These are phyloP conservation scores for Papilio polytes DNA, from an alignment of 1,140 invertebrate species.

Conservation along the genomic window DNA sequence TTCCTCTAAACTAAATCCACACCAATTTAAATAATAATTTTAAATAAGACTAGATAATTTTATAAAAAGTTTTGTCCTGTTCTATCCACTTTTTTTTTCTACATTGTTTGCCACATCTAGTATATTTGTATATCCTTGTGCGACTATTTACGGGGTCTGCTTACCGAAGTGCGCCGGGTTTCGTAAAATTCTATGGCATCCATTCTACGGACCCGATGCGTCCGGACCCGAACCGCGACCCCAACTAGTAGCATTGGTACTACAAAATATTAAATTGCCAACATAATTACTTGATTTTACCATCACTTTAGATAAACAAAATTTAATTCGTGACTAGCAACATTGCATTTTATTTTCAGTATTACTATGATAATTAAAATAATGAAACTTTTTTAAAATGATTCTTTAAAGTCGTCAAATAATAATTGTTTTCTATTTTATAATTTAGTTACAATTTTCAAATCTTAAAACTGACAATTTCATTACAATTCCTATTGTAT, in stretches of 20 bases:
- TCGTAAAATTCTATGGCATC: constrained; percentile 77
- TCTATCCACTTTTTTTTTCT: too few relatives aligned
- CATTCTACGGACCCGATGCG: constrained; percentile 68
- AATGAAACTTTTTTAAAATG: too few relatives aligned
- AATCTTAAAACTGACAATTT: background rate
- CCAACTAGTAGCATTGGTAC: constrained; percentile 44
- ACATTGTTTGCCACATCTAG: constrained; percentile 42
- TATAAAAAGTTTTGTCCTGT: too few relatives aligned
- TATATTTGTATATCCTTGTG: constrained; percentile 27
- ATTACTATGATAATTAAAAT: too few relatives aligned
- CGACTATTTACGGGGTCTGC: constrained; percentile 65
- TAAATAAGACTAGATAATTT: too few relatives aligned
- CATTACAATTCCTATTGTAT: background rate
- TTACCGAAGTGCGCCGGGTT: constrained; percentile 64
- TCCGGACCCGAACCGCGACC: constrained; percentile 46
- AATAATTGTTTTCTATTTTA: too few relatives aligned
- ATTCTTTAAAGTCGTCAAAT: too few relatives aligned
- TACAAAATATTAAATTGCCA: constrained; percentile 45
- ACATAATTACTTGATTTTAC: background rate
- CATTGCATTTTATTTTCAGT: background rate
- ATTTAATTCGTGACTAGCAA: background rate
- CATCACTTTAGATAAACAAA: background rate
- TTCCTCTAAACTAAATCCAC: too few relatives aligned
- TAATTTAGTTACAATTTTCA: background rate
- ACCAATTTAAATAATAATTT: too few relatives aligned